Evolutionary conservation across 2,113 vertebrate species (phyloP).

Genomic region (Pipa parva): DNA sequence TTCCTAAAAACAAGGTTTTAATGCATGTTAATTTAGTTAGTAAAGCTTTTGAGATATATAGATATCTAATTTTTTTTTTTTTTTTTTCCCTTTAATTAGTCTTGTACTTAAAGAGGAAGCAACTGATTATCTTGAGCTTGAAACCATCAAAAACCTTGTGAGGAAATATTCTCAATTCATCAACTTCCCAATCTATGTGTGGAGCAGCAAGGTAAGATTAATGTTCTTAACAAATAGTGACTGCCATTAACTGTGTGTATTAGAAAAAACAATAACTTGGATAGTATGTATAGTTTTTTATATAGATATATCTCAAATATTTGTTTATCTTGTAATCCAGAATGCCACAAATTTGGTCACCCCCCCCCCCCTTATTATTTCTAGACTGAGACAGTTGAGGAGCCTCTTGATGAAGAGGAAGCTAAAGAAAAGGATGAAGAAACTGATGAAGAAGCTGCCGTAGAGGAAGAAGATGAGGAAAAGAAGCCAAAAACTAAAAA

Average conservation of each 20-base stretch:
- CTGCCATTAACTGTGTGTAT: too few relatives aligned
- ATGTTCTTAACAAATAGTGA: too few relatives aligned
- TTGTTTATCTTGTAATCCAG: too few relatives aligned
- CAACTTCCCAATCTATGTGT: slow-evolving; percentile 97
- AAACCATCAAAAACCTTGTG: slow-evolving; percentile 96
- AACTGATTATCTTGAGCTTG: slow-evolving; percentile 93
- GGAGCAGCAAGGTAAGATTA: slow-evolving; percentile 95
- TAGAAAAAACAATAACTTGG: too few relatives aligned
- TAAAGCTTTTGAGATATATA: too few relatives aligned
- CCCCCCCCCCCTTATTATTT: not conserved
- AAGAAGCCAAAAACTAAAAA: slow-evolving; percentile 97
- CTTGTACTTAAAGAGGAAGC: slow-evolving; percentile 96
- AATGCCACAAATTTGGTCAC: too few relatives aligned
- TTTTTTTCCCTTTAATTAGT: slow-evolving; percentile 52
- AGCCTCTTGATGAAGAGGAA: slow-evolving; percentile 82
- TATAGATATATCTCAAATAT: too few relatives aligned
- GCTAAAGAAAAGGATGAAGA: slow-evolving; percentile 76
- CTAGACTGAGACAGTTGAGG: slow-evolving; percentile 93
- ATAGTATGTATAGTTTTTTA: too few relatives aligned
- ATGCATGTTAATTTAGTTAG: too few relatives aligned
- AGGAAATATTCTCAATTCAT: slow-evolving; percentile 98
- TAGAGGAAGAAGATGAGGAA: slow-evolving; percentile 90
- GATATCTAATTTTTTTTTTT: too few relatives aligned
- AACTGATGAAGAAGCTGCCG: slow-evolving; percentile 80
- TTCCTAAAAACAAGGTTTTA: too few relatives aligned